Evolutionary conservation across 2,888 invertebrate species (phyloP), one percentile per base, ranked within the genome.

Genomic region (Osmoderma eremita): DNA sequence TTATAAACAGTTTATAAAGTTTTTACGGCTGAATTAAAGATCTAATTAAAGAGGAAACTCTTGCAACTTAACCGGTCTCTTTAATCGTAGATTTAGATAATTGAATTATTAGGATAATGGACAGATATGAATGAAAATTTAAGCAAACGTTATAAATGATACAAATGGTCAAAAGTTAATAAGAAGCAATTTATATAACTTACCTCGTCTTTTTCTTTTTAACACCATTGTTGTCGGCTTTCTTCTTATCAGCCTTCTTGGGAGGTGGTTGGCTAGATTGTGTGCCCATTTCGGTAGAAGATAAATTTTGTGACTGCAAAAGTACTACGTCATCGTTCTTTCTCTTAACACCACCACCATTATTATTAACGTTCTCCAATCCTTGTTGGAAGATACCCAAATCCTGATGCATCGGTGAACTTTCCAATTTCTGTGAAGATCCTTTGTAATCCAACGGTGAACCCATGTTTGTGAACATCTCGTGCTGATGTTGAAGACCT

Each of bases 141-240:
- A 3, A 2, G 10, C 6, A 30, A 17, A 42, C 1, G 15, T 1
- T 10, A 17, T n/a, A n/a, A n/a, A 42, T 10, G 36, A 36, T 6
- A 6, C 6, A 13, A 13, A 3, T n/a, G 6, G 42, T 36, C 5
- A n/a, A 3, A 42, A 42, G 8, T 5, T 42, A 42, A 42, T 15
- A 13, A 15, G 17, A 42, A 42, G 15, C 17, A 42, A 3, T 41
- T 41, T 3, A 41, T 30, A 30, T 49, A 24, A 24, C 81, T 79
- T 81, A 94, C 95, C 95, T 92, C 63, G 95, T 95, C 84, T 95
- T 95, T 83, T 95, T 95, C 84, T 95, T 95, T 81, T 95, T 95
- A 39, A 93, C 92, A 53, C 93, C 93, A 79, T 92, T 93, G 76
- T 91, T 93, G 79, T 93, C 93, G 75, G 87, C 88, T 81, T 93